Percentiles rank a stretch among this genome's conserved stretches.
These are phyloP conservation scores for Vultur gryphus DNA, from an alignment of 2,797 vertebrate genomes.

Conservation along the genomic window DNA sequence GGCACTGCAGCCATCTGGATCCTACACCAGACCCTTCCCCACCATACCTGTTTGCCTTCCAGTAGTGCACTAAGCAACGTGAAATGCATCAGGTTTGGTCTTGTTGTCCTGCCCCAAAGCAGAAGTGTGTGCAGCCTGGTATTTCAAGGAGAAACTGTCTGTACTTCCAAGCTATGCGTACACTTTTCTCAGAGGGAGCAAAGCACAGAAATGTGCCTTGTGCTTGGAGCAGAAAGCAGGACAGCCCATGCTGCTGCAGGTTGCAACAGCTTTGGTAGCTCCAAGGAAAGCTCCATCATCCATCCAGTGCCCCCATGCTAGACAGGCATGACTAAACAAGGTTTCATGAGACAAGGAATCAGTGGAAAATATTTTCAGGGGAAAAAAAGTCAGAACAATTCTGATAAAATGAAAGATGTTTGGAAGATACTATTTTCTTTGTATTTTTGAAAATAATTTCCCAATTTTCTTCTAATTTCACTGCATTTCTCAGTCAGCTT, in stretches of 20 bases:
- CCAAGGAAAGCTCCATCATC: neutral
- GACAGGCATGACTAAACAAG: neutral
- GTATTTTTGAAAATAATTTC: neutral
- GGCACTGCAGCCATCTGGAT: neutral
- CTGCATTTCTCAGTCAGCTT: neutral
- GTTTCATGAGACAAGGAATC: neutral
- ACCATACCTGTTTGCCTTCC: neutral
- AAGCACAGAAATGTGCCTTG: neutral
- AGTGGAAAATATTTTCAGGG: neutral
- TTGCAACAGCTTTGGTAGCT: neutral
- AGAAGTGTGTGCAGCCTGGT: neutral
- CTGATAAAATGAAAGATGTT: neutral
- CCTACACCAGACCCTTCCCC: rapidly evolving
- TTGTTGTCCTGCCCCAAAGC: neutral
- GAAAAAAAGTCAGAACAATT: neutral
- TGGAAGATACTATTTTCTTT: neutral
- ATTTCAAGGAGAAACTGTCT: neutral
- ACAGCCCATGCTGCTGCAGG: neutral
- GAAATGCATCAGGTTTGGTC: neutral
- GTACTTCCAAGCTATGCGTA: neutral
- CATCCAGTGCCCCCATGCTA: neutral
- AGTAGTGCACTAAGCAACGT: neutral
- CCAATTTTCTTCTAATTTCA: neutral
- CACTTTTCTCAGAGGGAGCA: neutral
- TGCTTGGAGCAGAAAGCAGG: neutral